phyloP scores from a whole-genome alignment of 2,888 invertebrate genomes.

The Conistra vaccinii region DNA sequence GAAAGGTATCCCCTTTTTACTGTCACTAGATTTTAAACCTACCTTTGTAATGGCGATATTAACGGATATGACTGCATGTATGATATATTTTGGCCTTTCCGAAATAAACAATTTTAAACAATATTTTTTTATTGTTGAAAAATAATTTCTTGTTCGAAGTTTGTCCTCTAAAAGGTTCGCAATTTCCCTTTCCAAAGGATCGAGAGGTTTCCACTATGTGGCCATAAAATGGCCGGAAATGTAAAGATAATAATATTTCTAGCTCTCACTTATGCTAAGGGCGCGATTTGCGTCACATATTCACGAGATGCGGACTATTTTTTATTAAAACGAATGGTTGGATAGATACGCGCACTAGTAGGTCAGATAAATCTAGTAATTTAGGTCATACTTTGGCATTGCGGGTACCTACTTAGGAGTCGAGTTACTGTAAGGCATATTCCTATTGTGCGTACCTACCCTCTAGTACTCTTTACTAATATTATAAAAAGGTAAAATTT shows the following conservation, averaged over 20 bases:
- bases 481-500: too few relatives aligned
- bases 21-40: too few relatives aligned
- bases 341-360: slow-evolving; percentile 5
- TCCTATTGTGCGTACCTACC: neutral
- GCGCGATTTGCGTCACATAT: slow-evolving; percentile 49
- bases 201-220: slow-evolving; percentile 75
- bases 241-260: slow-evolving; percentile 75
- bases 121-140: slow-evolving; percentile 9
- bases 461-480: neutral
- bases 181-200: slow-evolving; percentile 74
- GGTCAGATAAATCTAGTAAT: slow-evolving; percentile 33
- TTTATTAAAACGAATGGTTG: slow-evolving; percentile 26
- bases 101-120: neutral
- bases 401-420: neutral
- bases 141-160: slow-evolving; percentile 59
- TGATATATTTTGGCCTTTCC: neutral
- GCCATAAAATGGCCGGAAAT: slow-evolving; percentile 72
- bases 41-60: neutral
- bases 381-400: slow-evolving; percentile 15
- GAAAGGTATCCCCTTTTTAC: too few relatives aligned
- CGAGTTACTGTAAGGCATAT: neutral
- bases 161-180: slow-evolving; percentile 70
- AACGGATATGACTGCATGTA: neutral
- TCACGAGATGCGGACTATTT: slow-evolving; percentile 21
- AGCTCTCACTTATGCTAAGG: slow-evolving; percentile 63